These are phyloP conservation scores for Temnothorax nylanderi DNA, from an alignment of 1,140 invertebrate species.

Conservation along the genomic window DNA sequence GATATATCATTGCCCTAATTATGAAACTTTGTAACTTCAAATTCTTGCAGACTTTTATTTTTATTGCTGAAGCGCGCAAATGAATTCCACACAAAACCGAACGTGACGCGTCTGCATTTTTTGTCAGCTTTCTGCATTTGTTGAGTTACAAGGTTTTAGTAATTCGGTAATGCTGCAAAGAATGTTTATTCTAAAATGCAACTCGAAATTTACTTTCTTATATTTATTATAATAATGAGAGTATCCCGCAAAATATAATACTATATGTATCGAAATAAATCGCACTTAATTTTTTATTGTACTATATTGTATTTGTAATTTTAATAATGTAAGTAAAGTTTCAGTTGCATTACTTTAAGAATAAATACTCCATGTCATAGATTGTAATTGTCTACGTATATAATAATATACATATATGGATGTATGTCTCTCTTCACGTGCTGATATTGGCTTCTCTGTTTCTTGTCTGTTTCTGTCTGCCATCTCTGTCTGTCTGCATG, in stretches of 20 bases:
- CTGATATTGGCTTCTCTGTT: constrained; percentile 85
- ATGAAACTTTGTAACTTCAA: constrained; percentile 19
- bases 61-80: neutral
- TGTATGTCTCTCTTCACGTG: constrained; percentile 77
- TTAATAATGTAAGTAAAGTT: neutral
- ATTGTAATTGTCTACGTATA: constrained; percentile 37
- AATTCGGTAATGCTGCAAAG: neutral
- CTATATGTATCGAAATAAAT: neutral
- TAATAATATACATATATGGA: constrained; percentile 45
- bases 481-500: constrained; percentile 86
- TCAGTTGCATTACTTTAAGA: constrained; percentile 4
- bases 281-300: neutral
- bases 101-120: neutral
- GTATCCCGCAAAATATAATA: neutral
- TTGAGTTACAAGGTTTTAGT: neutral
- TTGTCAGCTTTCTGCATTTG: too few species aligned
- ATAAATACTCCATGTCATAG: constrained; percentile 25
- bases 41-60: constrained; percentile 31
- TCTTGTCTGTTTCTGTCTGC: constrained; percentile 85
- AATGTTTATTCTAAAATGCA: constrained; percentile 22
- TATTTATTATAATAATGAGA: constrained; percentile 2
- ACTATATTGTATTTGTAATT: neutral
- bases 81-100: neutral
- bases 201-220: neutral
- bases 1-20: constrained; percentile 18